Base-by-base conservation (phyloP, 2,113 vertebrate species). In the Macrotis lagotis region DNA sequence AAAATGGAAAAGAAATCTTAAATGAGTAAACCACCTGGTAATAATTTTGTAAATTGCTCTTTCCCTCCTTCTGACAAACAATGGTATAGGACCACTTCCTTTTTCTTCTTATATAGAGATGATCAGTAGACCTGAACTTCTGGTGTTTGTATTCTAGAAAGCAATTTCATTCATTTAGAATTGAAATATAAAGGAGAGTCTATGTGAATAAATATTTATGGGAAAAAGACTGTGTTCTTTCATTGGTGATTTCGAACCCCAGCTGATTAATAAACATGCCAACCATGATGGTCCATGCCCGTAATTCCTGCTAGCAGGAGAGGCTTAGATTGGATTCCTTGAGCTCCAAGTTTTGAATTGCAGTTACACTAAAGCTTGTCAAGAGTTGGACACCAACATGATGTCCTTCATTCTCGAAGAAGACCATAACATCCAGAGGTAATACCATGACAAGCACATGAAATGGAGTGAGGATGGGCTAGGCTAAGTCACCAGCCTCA, bases 21-120 rank as follows among this genome's bases (percentile, higher is more conserved):
- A 95, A 92, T 96, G 52, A 96, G 93, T 47, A 96, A 95, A 98
- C 93, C 96, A 97, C 95, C 95, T 97, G 94, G 96, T 97, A 94
- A 98, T 95, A 83, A 91, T 25, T 97, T 95, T 96, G 93, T 91
- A 97, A 98, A 97, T 48, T 92, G 92, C 96, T 96, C 53, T 83
- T 44, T 44, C 66, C n/a, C 16, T 83, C 66, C 19, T n/a, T 83
- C n/a, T 37, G 74, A 83, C 24, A 52, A 48, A 55, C n/a, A 83
- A 26, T 14, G 50, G 11, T 25, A 90, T 89, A 53, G 95, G 96
- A n/a, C 91, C 52, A 51, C 51, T 91, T 44, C n/a, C 66, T 83
- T 44, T 83, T 44, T 44, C 37, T n/a, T 83, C 66, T 83, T 83
- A 83, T 19, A 83, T n/a, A 83, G 66, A 44, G 66, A 44, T 44